Evolutionary conservation across 2,113 vertebrate genomes (phyloP).

Genomic region (Scolopax mira): DNA sequence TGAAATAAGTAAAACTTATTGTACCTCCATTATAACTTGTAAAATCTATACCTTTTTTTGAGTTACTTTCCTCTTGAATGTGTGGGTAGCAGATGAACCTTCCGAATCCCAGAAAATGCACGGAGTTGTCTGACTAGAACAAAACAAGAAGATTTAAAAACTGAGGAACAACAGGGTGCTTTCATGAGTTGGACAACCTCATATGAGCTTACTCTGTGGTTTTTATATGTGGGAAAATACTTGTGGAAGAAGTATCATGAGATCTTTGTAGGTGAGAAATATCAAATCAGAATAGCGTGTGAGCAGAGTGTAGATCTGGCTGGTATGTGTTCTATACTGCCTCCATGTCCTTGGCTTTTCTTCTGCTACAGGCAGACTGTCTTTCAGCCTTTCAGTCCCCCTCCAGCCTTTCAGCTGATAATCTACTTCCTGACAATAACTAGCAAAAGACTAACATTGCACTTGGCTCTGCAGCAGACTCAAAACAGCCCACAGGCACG

Average conservation of each 20-base stretch:
- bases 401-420: constrained; percentile 1
- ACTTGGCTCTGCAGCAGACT: neutral
- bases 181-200: neutral
- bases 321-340: neutral
- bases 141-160: neutral
- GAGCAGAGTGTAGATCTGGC: neutral
- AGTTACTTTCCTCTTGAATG: neutral
- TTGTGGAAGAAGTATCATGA: neutral
- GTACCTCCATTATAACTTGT: neutral
- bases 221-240: neutral
- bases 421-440: constrained; percentile 50
- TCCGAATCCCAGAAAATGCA: neutral
- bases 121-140: neutral
- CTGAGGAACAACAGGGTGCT: neutral
- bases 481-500: constrained; percentile 14
- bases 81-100: neutral
- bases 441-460: constrained; percentile 27
- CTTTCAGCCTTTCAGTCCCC: neutral
- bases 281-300: neutral
- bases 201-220: neutral
- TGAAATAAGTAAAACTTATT: neutral
- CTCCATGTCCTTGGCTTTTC: neutral
- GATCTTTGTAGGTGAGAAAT: neutral
- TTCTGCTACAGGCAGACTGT: neutral
- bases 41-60: neutral